A percentile compares a stretch with the other conserved stretches of the same genome.
These are phyloP conservation scores for Ciconia stormi DNA, from an alignment of 2,113 vertebrate genomes.

Conservation along the genomic window DNA sequence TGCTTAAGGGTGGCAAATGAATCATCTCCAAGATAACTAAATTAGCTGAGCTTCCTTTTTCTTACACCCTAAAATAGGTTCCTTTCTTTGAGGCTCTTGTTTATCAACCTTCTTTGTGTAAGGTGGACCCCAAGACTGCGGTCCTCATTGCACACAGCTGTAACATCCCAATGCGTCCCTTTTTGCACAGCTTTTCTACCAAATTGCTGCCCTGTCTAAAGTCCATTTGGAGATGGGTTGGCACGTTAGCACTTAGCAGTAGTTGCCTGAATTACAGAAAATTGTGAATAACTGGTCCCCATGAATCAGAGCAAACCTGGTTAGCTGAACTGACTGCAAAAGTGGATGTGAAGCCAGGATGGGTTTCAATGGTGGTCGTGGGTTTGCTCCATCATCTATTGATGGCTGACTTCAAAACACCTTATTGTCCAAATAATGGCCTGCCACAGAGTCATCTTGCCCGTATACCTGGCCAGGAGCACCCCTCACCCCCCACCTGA, in stretches of 20 bases:
- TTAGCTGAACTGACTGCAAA: background rate
- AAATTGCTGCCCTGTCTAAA: background rate
- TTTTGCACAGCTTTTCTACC: background rate
- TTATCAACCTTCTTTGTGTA: background rate
- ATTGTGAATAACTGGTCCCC: background rate
- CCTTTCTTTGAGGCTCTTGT: background rate
- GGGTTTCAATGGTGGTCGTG: background rate
- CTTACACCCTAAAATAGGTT: background rate
- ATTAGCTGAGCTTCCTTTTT: background rate
- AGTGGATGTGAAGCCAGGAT: background rate
- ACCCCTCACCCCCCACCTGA: background rate
- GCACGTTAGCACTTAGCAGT: background rate
- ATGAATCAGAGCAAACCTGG: background rate
- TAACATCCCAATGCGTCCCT: background rate
- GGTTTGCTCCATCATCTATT: background rate
- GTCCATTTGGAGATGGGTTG: background rate
- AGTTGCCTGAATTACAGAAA: background rate
- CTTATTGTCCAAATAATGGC: background rate
- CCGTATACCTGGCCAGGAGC: background rate
- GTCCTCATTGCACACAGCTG: background rate
- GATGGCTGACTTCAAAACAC: background rate
- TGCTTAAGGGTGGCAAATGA: background rate
- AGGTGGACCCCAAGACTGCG: background rate
- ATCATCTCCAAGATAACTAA: background rate
- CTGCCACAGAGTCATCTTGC: background rate